These are phyloP conservation scores for Marmota monax DNA, from an alignment of 2,113 vertebrate species.

Conservation along the genomic window DNA sequence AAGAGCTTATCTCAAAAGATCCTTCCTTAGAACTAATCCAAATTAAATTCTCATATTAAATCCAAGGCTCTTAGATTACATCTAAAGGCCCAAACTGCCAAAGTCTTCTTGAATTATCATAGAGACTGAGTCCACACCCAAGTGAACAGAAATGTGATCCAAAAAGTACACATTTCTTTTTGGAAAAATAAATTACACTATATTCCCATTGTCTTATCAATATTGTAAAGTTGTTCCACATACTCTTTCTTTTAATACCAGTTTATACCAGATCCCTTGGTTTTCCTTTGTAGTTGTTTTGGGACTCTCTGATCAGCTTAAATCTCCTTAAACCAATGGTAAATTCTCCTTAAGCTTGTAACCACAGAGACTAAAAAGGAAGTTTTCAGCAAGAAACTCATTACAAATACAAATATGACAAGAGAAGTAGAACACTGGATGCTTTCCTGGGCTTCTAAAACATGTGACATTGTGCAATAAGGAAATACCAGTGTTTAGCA, in stretches of 20 bases:
- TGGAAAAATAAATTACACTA: not conserved
- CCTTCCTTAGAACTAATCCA: not conserved
- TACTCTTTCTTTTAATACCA: not conserved
- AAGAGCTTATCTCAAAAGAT: not conserved
- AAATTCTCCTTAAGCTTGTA: not conserved
- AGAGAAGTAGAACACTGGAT: not conserved
- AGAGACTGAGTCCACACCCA: not conserved
- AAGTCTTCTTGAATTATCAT: not conserved
- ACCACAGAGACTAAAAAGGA: not conserved
- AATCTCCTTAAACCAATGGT: not conserved
- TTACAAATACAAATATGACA: not conserved
- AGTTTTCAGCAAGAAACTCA: not conserved
- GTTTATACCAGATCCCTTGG: not conserved
- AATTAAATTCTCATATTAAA: not conserved
- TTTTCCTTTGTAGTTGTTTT: not conserved
- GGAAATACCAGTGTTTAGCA: fast-evolving
- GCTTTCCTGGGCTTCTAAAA: too few species aligned
- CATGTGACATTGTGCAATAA: not conserved
- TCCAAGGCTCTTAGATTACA: not conserved
- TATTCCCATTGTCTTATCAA: not conserved
- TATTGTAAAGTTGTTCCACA: not conserved
- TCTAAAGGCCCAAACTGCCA: not conserved
- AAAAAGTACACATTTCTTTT: not conserved
- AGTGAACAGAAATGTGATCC: not conserved
- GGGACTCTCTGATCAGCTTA: not conserved